Conservation (phyloP, 1,140 invertebrate genomes). For the Zaprionus ornatus region DNA sequence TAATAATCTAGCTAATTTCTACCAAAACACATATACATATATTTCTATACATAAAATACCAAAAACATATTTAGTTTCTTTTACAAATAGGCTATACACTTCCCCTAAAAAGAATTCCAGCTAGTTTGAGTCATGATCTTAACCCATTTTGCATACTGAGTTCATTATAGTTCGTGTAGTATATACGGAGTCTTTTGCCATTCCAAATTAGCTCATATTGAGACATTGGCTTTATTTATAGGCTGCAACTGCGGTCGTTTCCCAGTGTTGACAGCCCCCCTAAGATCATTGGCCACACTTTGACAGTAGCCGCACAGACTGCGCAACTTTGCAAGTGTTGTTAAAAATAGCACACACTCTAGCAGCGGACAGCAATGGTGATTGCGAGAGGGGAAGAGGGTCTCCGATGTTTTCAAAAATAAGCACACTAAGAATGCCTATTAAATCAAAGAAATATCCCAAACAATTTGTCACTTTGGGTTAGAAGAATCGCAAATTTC, state of each 20-base stretch:
- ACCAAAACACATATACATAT: background rate
- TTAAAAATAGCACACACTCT: slow-evolving; percentile 66
- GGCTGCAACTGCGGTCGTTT: slow-evolving; percentile 29
- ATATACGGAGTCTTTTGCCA: background rate
- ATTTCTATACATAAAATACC: background rate
- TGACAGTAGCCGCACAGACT: slow-evolving; percentile 32
- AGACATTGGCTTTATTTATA: slow-evolving; percentile 65
- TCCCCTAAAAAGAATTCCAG: background rate
- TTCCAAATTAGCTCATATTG: slow-evolving; percentile 54
- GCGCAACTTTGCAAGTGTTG: slow-evolving; percentile 65
- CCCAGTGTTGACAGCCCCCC: slow-evolving; percentile 60
- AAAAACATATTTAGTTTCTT: background rate
- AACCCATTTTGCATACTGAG: background rate
- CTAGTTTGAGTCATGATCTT: background rate
- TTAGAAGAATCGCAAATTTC: background rate
- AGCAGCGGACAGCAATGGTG: background rate
- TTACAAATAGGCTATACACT: background rate
- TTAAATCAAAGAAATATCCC: slow-evolving; percentile 41
- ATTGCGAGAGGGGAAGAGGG: background rate
- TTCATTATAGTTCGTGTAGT: background rate
- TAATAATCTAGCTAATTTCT: background rate
- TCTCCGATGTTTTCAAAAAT: background rate
- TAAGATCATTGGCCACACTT: slow-evolving; percentile 73
- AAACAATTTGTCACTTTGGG: slow-evolving; percentile 51
- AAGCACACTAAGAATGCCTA: slow-evolving; percentile 1